Percentiles rank a stretch among this genome's conserved stretches.
phyloP scores from a whole-genome alignment of 1,140 invertebrate species.

The Pachypsylla venusta region DNA sequence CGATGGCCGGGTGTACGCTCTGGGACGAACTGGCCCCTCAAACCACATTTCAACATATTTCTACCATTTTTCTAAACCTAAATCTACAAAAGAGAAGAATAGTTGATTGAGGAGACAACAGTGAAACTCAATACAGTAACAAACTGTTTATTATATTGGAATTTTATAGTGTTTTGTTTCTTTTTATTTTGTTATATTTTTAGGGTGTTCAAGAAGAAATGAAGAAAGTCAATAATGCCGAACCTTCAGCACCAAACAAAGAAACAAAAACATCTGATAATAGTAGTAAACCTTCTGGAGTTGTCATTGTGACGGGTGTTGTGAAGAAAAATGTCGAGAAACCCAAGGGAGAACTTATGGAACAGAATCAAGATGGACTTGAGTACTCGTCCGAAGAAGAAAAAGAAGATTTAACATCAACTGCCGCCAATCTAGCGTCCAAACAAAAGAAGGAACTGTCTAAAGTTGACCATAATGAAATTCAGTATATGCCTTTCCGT shows the following conservation, averaged over 20 bases:
- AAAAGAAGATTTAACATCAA: conserved; percentile 81
- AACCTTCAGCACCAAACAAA: conserved; percentile 31
- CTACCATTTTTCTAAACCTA: no score
- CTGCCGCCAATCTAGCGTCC: conserved; percentile 72
- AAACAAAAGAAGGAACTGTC: conserved; percentile 80
- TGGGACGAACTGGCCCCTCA: no score
- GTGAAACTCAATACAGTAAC: no score
- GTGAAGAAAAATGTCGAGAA: conserved; percentile 67
- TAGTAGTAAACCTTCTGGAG: conserved; percentile 30
- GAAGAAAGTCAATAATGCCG: conserved; percentile 72
- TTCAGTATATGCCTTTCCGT: conserved; percentile 75
- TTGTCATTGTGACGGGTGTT: conserved; percentile 76
- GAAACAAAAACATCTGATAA: conserved; percentile 9
- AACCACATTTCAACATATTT: no score
- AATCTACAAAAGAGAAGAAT: no score
- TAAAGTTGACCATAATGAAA: conserved; percentile 71
- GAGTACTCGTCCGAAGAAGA: conserved; percentile 98
- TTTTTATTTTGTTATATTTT: conserved; percentile 20
- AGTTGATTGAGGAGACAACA: no score
- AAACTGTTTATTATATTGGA: no score
- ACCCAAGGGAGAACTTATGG: conserved; percentile 80
- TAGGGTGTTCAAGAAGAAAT: conserved; percentile 70
- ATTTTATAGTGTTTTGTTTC: no score
- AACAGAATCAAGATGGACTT: conserved; percentile 91
- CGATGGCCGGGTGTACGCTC: no score